phyloP scores from a whole-genome alignment of 2,797 vertebrate genomes.

The Scolopax bukidnonensis region DNA sequence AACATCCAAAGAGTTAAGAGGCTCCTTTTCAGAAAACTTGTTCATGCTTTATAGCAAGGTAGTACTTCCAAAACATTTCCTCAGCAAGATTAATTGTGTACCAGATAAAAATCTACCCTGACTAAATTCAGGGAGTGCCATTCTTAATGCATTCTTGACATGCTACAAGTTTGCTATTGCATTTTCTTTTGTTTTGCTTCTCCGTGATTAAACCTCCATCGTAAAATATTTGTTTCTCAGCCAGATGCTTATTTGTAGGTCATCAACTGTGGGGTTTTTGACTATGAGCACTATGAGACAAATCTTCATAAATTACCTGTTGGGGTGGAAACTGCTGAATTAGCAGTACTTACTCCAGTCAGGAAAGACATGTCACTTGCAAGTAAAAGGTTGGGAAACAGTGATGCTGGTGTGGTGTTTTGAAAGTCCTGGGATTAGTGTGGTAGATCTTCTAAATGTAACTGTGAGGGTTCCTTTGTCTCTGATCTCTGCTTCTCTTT shows the following conservation, averaged over 20 bases:
- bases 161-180: background rate
- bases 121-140: background rate
- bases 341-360: background rate
- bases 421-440: background rate
- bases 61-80: background rate
- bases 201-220: background rate
- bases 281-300: background rate
- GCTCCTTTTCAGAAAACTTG: background rate
- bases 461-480: background rate
- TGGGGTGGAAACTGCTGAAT: background rate
- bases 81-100: background rate
- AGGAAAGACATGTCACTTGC: background rate
- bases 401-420: fast-evolving
- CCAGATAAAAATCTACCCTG: background rate
- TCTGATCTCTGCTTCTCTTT: background rate
- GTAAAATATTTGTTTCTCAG: background rate
- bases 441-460: background rate
- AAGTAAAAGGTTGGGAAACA: background rate
- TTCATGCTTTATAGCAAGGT: background rate
- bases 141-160: background rate
- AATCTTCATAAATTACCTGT: background rate
- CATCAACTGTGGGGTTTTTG: background rate
- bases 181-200: background rate
- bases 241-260: background rate
- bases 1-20: fast-evolving